These are phyloP conservation scores for Scomber japonicus DNA, from an alignment of 2,113 vertebrate genomes.

Conservation along the genomic window DNA sequence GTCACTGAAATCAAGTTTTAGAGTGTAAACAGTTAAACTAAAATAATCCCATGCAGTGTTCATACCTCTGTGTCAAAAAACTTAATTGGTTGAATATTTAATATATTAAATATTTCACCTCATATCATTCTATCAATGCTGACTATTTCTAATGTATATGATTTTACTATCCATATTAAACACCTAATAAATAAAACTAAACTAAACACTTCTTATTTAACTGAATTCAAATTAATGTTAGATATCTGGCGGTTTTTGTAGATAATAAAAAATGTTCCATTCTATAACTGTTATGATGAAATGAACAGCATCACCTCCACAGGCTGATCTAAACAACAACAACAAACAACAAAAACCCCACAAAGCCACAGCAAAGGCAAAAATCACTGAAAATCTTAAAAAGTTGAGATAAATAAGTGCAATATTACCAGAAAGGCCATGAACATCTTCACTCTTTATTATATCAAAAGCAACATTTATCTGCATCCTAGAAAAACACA, in stretches of 20 bases:
- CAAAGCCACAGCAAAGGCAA: not conserved
- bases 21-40: not conserved
- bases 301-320: not conserved
- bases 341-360: not conserved
- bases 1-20: too few species aligned
- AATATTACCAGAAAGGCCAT: conserved; percentile 71
- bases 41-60: not conserved
- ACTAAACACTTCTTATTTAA: not conserved
- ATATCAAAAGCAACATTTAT: conserved; percentile 9
- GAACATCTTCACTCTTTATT: conserved; percentile 6
- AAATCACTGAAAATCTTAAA: not conserved
- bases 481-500: not conserved
- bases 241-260: too few species aligned
- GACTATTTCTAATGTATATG: not conserved
- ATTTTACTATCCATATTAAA: not conserved
- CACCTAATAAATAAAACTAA: not conserved
- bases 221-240: not conserved
- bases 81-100: not conserved
- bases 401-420: conserved; percentile 22
- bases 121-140: not conserved
- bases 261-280: not conserved
- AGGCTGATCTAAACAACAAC: not conserved
- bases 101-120: not conserved
- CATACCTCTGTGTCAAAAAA: not conserved
- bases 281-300: not conserved